Evolutionary conservation across 2,797 vertebrate genomes (phyloP), one percentile per base, ranked within the genome.

Genomic region (Pagetopsis macropterus): DNA sequence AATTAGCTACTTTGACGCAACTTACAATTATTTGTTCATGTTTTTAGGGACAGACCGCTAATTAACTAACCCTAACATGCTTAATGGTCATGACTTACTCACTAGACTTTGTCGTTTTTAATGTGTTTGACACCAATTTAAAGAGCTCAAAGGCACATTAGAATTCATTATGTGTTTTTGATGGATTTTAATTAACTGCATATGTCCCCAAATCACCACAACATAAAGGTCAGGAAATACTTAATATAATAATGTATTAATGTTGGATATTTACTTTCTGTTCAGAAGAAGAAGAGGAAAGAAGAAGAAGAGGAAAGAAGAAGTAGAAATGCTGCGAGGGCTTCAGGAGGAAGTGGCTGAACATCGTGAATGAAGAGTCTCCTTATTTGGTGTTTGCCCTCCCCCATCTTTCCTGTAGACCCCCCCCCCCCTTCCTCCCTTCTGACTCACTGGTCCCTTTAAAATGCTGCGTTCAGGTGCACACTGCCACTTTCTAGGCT

Each of bases 401-500:
- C 76, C 66, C 54, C 52, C 46, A 40, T 69, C 16, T 55, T 87
- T 91, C 88, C 87, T 72, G 79, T 87, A 76, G 85, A 52, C 72
- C 76, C 71, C 45, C 31, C 27, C 33, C 61, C 59, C 57, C 17
- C 66, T 33, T 2, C 33, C 65, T 66, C 70, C 65, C n/a, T 14
- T 84, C 75, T 88, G 89, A 84, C 71, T 91, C 90, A 90, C 82
- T 71, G 65, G 88, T 58, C 83, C 60, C 87, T 93, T 92, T 92
- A 93, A 91, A 84, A 69, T 27, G 89, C 0, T 82, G 87, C 82
- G 15, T 92, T 91, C 87, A 89, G 21, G 88, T n/a, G n/a, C 71
- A 15, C 66, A 13, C 44, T 2, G 63, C 5, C 55, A 14, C 21
- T 12, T 16, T 5, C 31, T 3, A 3, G 16, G 2, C 1, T 2